Base-by-base conservation (phyloP, 1,140 invertebrate genomes). In the Matsumurasca onukii region DNA sequence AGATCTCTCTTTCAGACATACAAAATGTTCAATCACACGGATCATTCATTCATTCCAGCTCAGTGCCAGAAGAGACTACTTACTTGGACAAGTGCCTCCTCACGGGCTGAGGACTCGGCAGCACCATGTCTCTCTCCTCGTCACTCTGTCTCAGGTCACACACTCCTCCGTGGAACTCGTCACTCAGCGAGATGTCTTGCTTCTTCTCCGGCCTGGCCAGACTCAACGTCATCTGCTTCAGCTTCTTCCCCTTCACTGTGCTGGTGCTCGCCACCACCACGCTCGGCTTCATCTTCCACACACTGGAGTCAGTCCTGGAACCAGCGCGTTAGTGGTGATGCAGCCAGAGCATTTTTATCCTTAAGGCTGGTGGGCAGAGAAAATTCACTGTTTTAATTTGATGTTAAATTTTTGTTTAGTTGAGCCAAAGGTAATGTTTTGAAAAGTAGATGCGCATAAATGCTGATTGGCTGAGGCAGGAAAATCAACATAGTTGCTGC, bases 191-290 rank as follows among this genome's bases (percentile, higher is more conserved):
- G 25, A 59, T 59, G 25, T 59, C 55, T 27, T 59, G 55, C 24
- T 59, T 59, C 55, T 59, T 59, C 55, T 59, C 55, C 30, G 55
- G 22, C 24, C 55, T 2, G 2, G 55, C 3, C 3, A 59, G 24
- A 59, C 55, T 59, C 25, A 59, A 29, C 12, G 55, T 59, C 55
- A 59, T 59, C 25, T 59, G 55, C 25, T 59, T 59, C 15, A 59
- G 22, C 25, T 59, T 59, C 25, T 59, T 59, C 3, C 55, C 55
- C 13, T 24, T 24, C 9, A 27, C 22, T 15, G 55, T 24, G 5
- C 55, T 29, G 24, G 55, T 59, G 3, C 15, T 24, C 12, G 5
- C 55, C 2, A 22, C 25, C 9, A 29, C 22, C 25, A 25, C 24
- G 5, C 55, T 27, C 3, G 55, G 55, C 25, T 59, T 59, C 55